These are phyloP conservation scores for Toxostoma redivivum DNA, from an alignment of 2,113 vertebrate species.

Conservation along the genomic window DNA sequence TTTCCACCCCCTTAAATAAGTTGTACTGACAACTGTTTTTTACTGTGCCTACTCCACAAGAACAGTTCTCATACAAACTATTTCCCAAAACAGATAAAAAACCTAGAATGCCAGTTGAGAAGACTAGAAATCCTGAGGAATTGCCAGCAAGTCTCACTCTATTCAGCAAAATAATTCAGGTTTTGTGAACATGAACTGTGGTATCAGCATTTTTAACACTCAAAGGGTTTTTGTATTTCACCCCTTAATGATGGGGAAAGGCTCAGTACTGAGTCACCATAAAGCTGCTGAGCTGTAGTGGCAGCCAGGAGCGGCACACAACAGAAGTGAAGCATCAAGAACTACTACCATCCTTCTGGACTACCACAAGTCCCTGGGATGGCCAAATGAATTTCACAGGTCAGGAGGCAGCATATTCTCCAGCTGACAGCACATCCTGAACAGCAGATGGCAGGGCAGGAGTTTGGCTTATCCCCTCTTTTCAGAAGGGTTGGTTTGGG, in stretches of 20 bases:
- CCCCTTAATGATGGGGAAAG: rapidly evolving
- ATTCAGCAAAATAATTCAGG: background rate
- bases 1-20: background rate
- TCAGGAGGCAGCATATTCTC: background rate
- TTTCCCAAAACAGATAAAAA: background rate
- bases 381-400: rapidly evolving
- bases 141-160: background rate
- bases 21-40: background rate
- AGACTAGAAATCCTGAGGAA: background rate
- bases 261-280: rapidly evolving
- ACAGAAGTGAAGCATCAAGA: background rate
- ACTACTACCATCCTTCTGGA: rapidly evolving
- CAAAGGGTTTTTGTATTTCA: background rate
- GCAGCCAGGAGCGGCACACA: background rate
- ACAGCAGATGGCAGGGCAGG: background rate
- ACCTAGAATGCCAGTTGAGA: background rate
- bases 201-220: background rate
- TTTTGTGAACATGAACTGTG: background rate
- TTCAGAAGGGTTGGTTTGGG: background rate
- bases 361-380: too few species aligned
- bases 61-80: background rate
- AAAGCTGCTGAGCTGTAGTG: rapidly evolving
- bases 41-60: background rate
- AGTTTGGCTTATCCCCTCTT: background rate
- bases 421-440: background rate